Percentiles rank a stretch among this genome's conserved stretches.
These are phyloP conservation scores for Vulpes lagopus DNA, from an alignment of 2,113 vertebrate genomes.

Conservation along the genomic window DNA sequence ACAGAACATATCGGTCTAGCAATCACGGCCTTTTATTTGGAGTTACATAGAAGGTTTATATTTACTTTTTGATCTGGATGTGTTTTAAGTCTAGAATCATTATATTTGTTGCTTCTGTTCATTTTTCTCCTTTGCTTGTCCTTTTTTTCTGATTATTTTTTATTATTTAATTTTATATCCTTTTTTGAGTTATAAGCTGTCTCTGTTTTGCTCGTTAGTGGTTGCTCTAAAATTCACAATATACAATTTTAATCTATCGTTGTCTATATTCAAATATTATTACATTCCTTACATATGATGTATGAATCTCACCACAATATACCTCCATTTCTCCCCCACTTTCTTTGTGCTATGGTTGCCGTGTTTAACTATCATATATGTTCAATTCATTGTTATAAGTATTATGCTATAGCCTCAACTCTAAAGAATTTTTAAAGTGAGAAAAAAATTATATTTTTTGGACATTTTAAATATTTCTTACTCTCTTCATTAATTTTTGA, in stretches of 20 bases:
- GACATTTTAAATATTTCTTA: neutral
- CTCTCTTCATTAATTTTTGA: neutral
- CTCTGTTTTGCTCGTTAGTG: neutral
- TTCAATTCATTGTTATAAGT: neutral
- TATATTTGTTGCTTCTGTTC: neutral
- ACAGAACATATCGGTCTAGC: neutral
- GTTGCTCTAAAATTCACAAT: neutral
- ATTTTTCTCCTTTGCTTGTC: neutral
- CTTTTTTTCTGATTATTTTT: neutral
- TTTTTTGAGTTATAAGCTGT: neutral
- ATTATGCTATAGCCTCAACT: neutral
- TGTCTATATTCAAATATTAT: neutral
- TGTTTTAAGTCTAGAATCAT: neutral
- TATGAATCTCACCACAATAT: neutral
- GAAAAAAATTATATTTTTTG: neutral
- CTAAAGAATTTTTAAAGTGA: neutral
- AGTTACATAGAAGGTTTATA: neutral
- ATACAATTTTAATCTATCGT: neutral
- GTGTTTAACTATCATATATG: neutral
- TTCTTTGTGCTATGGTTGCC: neutral
- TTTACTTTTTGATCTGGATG: neutral
- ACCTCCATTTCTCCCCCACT: neutral
- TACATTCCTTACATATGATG: neutral
- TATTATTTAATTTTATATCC: neutral
- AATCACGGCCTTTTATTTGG: slow-evolving; percentile 9